Evolutionary conservation across 2,888 invertebrate species (phyloP).

Genomic region (Synergus gifuensis): DNA sequence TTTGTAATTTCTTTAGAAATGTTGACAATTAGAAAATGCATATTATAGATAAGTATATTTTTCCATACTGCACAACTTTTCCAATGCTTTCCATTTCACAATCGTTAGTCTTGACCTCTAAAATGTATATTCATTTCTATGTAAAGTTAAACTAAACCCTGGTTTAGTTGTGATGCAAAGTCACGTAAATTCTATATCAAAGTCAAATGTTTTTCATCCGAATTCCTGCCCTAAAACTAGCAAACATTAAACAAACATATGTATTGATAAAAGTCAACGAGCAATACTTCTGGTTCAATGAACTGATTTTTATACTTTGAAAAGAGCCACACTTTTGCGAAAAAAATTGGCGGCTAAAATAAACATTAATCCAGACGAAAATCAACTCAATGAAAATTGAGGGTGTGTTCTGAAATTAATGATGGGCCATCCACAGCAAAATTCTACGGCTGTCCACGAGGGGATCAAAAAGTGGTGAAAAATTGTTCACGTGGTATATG

Average conservation of each 20-base stretch:
- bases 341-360: constrained; percentile 1
- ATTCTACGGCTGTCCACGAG: too few relatives aligned
- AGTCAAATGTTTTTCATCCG: not conserved
- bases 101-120: constrained; percentile 1
- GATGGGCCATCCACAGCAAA: too few relatives aligned
- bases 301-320: constrained; percentile 13
- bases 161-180: not conserved
- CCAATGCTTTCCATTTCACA: not conserved
- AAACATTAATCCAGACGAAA: constrained; percentile 6
- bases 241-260: not conserved
- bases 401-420: not conserved
- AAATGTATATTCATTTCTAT: not conserved
- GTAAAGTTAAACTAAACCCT: not conserved
- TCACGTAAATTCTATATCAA: not conserved
- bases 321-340: not conserved
- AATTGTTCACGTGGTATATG: too few relatives aligned
- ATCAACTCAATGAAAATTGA: constrained; percentile 9
- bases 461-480: too few relatives aligned
- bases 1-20: not conserved
- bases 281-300: constrained; percentile 3
- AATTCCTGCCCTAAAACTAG: not conserved
- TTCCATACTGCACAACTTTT: not conserved
- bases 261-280: not conserved
- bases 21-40: not conserved
- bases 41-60: not conserved